Evolutionary conservation across 2,113 vertebrate genomes (phyloP).

Genomic region (Genyomyrus donnyi): DNA sequence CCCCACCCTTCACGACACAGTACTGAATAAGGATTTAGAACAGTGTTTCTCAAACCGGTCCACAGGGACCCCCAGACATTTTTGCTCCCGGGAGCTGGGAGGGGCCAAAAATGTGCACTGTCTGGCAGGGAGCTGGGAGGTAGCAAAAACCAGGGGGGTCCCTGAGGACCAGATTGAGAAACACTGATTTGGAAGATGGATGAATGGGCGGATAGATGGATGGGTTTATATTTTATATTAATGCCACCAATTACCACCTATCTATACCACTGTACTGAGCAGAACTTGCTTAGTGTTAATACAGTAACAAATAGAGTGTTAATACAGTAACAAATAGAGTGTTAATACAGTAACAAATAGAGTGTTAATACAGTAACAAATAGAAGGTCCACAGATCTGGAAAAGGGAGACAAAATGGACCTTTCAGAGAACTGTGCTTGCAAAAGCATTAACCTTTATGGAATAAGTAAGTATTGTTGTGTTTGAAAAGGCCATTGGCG

Average conservation of each 20-base stretch:
- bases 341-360: too few relatives aligned
- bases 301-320: not conserved
- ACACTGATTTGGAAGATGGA: not conserved
- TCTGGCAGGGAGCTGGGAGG: too few relatives aligned
- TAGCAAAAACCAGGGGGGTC: not conserved
- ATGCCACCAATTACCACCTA: not conserved
- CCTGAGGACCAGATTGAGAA: not conserved
- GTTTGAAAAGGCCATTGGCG: constrained; percentile 40
- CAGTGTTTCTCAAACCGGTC: not conserved
- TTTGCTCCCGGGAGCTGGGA: not conserved
- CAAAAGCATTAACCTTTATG: not conserved
- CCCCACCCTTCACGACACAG: not conserved
- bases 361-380: not conserved
- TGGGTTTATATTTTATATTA: not conserved
- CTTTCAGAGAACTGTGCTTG: not conserved
- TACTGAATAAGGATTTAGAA: not conserved
- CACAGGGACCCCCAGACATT: not conserved
- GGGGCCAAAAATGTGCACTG: not conserved
- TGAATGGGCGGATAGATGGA: not conserved
- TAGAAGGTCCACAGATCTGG: not conserved
- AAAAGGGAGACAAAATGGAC: not conserved
- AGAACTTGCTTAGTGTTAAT: not conserved
- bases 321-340: not conserved
- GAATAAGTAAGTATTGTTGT: constrained; percentile 3
- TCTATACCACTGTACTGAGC: not conserved